These are phyloP conservation scores for Centropus bengalensis DNA, from an alignment of 2,113 vertebrate genomes.

Conservation along the genomic window DNA sequence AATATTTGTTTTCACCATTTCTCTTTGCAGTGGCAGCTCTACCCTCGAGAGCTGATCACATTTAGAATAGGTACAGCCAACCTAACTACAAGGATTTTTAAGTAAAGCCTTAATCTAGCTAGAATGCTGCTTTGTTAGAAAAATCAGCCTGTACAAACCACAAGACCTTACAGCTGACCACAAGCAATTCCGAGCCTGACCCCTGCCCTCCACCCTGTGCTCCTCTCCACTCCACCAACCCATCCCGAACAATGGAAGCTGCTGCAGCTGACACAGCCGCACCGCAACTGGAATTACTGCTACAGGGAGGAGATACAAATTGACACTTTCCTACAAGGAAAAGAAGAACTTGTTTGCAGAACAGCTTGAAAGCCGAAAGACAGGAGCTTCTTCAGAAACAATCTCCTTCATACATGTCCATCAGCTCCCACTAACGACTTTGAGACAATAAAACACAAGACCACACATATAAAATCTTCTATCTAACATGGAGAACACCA, in stretches of 20 bases:
- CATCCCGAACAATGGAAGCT: not conserved
- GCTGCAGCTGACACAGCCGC: not conserved
- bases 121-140: not conserved
- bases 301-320: not conserved
- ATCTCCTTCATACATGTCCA: not conserved
- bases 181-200: not conserved
- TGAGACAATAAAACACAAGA: not conserved
- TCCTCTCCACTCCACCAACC: not conserved
- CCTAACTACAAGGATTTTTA: not conserved
- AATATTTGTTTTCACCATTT: conserved; percentile 37
- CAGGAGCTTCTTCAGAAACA: not conserved
- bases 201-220: accelerated
- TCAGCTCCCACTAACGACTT: not conserved
- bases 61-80: not conserved
- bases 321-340: not conserved
- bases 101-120: not conserved
- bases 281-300: not conserved
- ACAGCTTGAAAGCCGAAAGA: not conserved
- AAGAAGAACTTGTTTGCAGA: not conserved
- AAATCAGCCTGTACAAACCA: not conserved
- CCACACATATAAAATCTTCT: not conserved
- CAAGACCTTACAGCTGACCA: not conserved
- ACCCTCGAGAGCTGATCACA: not conserved
- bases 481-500: not conserved
- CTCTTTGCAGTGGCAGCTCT: conserved; percentile 37